Base-by-base conservation (phyloP, 2,113 vertebrate genomes). In the Colistium nudipinnis region DNA sequence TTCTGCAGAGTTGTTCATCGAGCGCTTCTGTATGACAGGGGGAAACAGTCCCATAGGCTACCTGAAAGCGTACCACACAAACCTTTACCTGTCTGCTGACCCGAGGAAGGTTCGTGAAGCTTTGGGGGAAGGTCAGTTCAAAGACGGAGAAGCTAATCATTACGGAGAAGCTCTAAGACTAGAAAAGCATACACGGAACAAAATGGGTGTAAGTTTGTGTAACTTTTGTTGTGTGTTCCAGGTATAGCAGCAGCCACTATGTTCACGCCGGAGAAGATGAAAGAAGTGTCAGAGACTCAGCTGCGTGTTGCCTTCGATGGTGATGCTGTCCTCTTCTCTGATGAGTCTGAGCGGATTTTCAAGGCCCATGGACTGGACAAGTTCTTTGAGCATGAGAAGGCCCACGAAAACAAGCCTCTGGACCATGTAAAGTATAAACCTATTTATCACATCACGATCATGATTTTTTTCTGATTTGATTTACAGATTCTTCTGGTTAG, bases 21-120 rank as follows among this genome's bases (percentile, higher is more conserved):
- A 98, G 87, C 94, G 96, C 70, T 98, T 98, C 92, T 98, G 96
- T 83, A 96, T 98, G 96, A 98, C 96, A 0, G 96, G 96, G 9
- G 96, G 97, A 67, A 97, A 98, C 60, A 99, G 96, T 88, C 96
- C 96, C 44, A 95, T 98, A 60, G 93, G 94, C 83, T 98, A 97
- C 87, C 86, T 99, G 84, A 98, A 98, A 88, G 97, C 97, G 31
- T 98, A 98, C 67, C 95, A 98, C 88, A 94, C 96, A 63, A 97
- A 99, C 91, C 93, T 99, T 44, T 98, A 99, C 88, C 92, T 99
- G 83, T 99, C 97, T 48, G 94, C 96, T 0, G 96, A 99, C 1
- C 89, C 94, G 0, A 74, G 88, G 79, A 98, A 98, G 91, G 97
- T 99, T 38, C 93, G 88, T 73, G 96, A 96, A 83, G 97, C 97